Evolutionary conservation across 1,140 invertebrate genomes (phyloP).

Genomic region (Drosophila pandora): DNA sequence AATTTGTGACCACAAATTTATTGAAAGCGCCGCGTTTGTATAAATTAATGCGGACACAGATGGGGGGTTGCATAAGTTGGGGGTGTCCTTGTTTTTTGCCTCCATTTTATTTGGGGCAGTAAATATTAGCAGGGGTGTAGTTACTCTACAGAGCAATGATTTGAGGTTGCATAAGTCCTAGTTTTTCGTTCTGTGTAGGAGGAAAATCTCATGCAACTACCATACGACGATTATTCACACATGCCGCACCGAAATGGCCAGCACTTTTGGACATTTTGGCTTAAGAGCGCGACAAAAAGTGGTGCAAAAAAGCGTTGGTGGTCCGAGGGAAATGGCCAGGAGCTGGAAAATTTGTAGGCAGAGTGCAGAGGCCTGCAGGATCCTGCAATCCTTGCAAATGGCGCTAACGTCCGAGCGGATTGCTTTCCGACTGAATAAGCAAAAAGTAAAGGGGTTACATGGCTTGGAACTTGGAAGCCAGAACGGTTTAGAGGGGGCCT

Average conservation of each 20-base stretch:
- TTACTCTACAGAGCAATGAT: not conserved
- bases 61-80: conserved; percentile 5
- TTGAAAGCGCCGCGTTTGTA: conserved; percentile 71
- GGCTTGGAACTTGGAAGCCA: not conserved
- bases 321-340: conserved; percentile 15
- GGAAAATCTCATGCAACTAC: conserved; percentile 10
- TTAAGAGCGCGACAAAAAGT: conserved; percentile 52
- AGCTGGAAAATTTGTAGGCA: conserved; percentile 67
- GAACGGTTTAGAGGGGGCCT: conserved; percentile 6
- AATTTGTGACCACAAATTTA: conserved; percentile 80
- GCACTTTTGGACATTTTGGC: conserved; percentile 67
- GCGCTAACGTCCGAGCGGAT: conserved; percentile 51
- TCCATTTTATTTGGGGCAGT: conserved; percentile 2
- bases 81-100: conserved; percentile 5
- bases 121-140: conserved; percentile 11
- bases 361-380: conserved; percentile 21
- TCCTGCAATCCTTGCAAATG: conserved; percentile 55
- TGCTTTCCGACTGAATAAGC: conserved; percentile 69
- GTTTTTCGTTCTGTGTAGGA: not conserved
- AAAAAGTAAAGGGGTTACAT: conserved; percentile 57
- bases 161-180: too few relatives aligned
- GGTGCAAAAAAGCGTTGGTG: conserved; percentile 10
- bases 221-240: conserved; percentile 81
- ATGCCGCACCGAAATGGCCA: conserved; percentile 74
- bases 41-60: conserved; percentile 49